Base-by-base conservation (phyloP, 2,888 invertebrate genomes). In the Dione juno region DNA sequence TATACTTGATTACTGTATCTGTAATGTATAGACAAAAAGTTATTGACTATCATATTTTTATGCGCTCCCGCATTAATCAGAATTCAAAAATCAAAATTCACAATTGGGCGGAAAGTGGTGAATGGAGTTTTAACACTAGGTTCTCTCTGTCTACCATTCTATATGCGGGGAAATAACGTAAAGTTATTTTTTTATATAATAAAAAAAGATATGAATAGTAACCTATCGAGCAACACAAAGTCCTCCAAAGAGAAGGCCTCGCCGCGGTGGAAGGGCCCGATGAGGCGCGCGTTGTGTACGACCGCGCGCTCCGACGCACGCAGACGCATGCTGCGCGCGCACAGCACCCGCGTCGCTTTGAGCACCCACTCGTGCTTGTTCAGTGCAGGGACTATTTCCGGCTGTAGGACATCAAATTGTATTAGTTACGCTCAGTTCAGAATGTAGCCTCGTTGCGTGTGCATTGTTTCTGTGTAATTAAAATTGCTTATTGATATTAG, bases 201-300 rank as follows among this genome's bases (percentile, higher is more conserved):
- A 54, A 7, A 54, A 35, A 54, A 54, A 14, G n/a, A 54, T 14
- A 54, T 54, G 3, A n/a, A 54, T 9, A 54, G 9, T 35, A 11
- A 94, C 88, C 96, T 95, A 84, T 99, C 99, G 63, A 99, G 93
- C 43, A 99, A 92, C 48, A 95, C 94, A 85, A 98, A 98, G 91
- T 99, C 99, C 66, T 99, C 98, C 43, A 94, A 91, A 5, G 95
- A 95, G 84, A 99, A 98, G 28, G 89, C 88, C 84, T 99, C 99
- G 28, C 94, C 90, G 0, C 92, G 88, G 1, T 94, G 90, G 9
- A 99, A 90, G 0, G 99, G 98, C 0, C 99, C 99, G 70, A 98
- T 93, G 43, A 99, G 94, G 74, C 97, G 94, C 13, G 99, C 98
- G 92, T 99, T 99, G 70, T 97, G 96, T 16, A 99, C 93, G 5